Base-by-base conservation (phyloP, 2,113 vertebrate species). In the Centropristis striata region DNA sequence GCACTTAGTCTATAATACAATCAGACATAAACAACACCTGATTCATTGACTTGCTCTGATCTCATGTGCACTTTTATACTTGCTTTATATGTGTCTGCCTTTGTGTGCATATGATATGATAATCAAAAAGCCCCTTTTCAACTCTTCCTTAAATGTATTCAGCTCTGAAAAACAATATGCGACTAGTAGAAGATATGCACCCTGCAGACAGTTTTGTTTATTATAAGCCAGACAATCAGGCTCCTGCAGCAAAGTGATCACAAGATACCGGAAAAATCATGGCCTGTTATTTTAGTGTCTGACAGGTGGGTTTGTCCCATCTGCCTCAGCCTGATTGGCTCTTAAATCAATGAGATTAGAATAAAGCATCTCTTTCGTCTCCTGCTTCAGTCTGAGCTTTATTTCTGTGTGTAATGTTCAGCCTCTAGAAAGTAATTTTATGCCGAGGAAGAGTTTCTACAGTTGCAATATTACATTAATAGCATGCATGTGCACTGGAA, bases 241-340 rank as follows among this genome's bases (percentile, higher is more conserved):
- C 63, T 71, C 74, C 69, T 65, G 46, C 72, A 54, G 78, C 60
- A 60, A 1, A 44, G 44, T 25, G 67, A 80, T 79, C 65, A 58
- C 64, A 81, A 70, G 50, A 77, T 51, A 82, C 66, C 49, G 16
- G 54, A 81, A 1, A 86, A 72, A 72, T 54, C 18, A 54, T 18
- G 27, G 70, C 28, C 23, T 79, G 61, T 85, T 77, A 75, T 47
- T 27, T 80, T 82, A 88, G 73, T 64, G 67, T 50, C 42, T 81
- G 84, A 71, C 86, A 86, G 91, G 87, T 90, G 81, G 74, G 80
- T 88, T 84, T 20, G 59, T 75, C 64, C 59, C 80, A 78, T 65
- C 16, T 73, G 23, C 66, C 69, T 86, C 71, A 49, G 57, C 53
- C 59, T 49, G 54, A 81, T 59, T 78, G 54, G 69, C 68, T 71